Evolutionary conservation across 2,113 vertebrate genomes (phyloP), one percentile per base, ranked within the genome.

Genomic region (Trogon surrucura): DNA sequence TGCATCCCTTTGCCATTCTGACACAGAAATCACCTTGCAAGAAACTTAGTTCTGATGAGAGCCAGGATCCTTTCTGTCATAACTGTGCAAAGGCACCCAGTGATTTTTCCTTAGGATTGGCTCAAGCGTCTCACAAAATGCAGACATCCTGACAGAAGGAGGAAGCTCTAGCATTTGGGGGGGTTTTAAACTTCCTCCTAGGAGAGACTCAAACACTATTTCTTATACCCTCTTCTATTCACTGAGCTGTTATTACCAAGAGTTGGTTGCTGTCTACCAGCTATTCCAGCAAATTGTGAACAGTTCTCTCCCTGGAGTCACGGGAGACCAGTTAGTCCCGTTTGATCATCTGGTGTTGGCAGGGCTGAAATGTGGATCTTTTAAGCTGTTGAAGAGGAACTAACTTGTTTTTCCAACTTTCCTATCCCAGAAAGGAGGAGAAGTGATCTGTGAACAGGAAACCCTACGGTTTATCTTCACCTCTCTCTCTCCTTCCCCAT

Each of bases 81-180:
- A 88, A 38, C 22, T 2, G 1, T 30, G 14, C 20, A 56, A 69
- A 87, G n/a, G 36, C 25, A 17, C 16, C 17, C 54, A 86, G n/a
- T 0, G 2, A 15, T 21, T 41, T 41, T 41, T 41, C 41, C 41
- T 41, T 41, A 36, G 11, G 12, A 8, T 16, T 44, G 48, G 38
- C 2, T 1, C 23, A 84, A 84, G 56, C 1, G 0, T 6, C 2
- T 75, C 34, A 0, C 4, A 66, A 71, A 91, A 87, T 2, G 79
- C 25, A 34, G 53, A 78, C 0, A 0, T 47, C n/a, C 13, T 1
- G 5, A 45, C 2, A 5, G 7, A 2, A 85, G 14, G 14, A 50
- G 25, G 14, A 11, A 56, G 17, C 4, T 72, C 30, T n/a, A n/a
- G 5, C 5, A 17, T 17, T 71, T 65, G 9, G 41, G 11, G 11